phyloP scores from a whole-genome alignment of 2,888 invertebrate species.

The Eupithecia tripunctaria region DNA sequence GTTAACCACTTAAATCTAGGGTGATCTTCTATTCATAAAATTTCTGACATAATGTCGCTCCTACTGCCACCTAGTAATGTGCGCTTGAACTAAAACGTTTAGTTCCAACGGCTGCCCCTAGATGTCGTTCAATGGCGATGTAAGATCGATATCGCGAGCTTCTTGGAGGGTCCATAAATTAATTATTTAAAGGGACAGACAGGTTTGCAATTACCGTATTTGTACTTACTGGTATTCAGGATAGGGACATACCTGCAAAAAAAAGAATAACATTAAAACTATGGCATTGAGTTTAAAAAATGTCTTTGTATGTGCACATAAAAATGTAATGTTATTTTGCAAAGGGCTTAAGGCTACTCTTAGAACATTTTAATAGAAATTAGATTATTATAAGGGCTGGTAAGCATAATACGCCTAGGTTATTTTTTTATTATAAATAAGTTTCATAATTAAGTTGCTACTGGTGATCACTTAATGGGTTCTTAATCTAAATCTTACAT shows the following conservation, averaged over 20 bases:
- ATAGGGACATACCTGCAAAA: conserved; percentile 65
- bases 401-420: neutral
- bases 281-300: neutral
- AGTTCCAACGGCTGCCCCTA: conserved; percentile 51
- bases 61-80: conserved; percentile 60
- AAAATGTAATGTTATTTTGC: neutral
- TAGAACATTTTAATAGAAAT: neutral
- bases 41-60: neutral
- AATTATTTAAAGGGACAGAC: conserved; percentile 35
- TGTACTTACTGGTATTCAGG: conserved; percentile 51
- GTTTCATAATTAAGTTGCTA: too few relatives aligned
- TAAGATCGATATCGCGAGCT: conserved; percentile 18
- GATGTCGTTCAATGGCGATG: conserved; percentile 59
- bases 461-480: too few relatives aligned
- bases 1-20: neutral
- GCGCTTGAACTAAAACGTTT: conserved; percentile 50
- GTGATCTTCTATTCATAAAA: neutral
- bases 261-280: conserved; percentile 29
- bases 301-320: neutral
- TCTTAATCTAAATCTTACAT: too few relatives aligned
- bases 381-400: neutral
- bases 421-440: conserved; percentile 4
- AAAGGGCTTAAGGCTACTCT: neutral
- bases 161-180: conserved; percentile 54
- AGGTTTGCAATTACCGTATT: conserved; percentile 30